phyloP scores from a whole-genome alignment of 2,113 vertebrate genomes.

The Dryoscopus gambensis region DNA sequence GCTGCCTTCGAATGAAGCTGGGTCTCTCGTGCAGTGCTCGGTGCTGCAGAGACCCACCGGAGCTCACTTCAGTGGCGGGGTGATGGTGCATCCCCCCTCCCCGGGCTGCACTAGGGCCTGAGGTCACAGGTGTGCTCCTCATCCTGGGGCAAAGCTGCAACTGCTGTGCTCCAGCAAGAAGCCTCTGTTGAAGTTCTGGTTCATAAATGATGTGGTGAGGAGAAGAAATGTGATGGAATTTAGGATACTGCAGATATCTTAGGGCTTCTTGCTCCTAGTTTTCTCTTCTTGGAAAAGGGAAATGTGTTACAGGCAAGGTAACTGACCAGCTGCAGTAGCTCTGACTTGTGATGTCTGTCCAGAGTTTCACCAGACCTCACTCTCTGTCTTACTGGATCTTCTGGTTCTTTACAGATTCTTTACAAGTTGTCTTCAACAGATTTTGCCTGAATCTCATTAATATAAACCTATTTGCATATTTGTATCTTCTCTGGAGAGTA shows the following conservation, averaged over 20 bases:
- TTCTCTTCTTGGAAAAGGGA: not conserved
- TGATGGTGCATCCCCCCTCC: not conserved
- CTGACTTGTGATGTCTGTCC: not conserved
- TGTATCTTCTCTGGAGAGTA: not conserved
- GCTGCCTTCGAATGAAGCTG: accelerated
- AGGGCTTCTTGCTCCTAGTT: not conserved
- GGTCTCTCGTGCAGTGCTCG: not conserved
- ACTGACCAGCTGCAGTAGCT: not conserved
- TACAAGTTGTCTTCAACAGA: not conserved
- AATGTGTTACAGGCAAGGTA: not conserved
- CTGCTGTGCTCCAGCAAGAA: not conserved
- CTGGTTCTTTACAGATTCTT: not conserved
- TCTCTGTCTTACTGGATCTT: not conserved
- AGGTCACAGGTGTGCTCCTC: not conserved
- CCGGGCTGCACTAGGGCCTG: accelerated
- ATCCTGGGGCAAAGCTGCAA: not conserved
- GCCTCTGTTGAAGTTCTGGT: not conserved
- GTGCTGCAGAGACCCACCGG: not conserved
- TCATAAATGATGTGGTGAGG: not conserved
- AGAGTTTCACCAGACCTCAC: not conserved
- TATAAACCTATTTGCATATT: not conserved
- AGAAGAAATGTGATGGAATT: not conserved
- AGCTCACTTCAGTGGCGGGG: accelerated
- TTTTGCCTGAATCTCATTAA: not conserved
- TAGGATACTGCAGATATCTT: not conserved